A percentile compares a stretch with the other conserved stretches of the same genome.
Evolutionary conservation across 2,113 vertebrate species (phyloP).

Genomic region (Cephalopterus ornatus): DNA sequence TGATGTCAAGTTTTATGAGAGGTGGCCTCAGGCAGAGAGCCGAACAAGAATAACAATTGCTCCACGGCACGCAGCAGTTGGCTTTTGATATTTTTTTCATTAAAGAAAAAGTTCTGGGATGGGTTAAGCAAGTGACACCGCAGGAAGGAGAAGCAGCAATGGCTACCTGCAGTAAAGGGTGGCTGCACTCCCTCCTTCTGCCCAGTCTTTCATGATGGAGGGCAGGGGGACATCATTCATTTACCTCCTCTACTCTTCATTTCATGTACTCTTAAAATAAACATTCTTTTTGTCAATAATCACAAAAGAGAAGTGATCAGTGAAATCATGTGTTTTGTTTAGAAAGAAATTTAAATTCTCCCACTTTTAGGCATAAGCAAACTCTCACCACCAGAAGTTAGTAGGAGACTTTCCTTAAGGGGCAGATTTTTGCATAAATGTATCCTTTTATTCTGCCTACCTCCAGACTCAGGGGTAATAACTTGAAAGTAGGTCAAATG

Average conservation of each 20-base stretch:
- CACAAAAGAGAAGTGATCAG: background rate
- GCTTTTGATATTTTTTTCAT: background rate
- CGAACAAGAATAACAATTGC: accelerated
- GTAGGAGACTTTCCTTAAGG: background rate
- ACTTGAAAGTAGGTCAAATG: background rate
- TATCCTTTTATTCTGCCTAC: background rate
- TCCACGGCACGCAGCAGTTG: background rate
- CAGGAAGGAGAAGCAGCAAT: background rate
- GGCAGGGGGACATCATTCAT: background rate
- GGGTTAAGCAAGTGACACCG: background rate
- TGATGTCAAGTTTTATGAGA: background rate
- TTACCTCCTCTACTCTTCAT: background rate
- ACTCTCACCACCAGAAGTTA: background rate
- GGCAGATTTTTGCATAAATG: background rate
- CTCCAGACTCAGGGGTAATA: background rate
- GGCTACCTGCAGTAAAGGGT: background rate
- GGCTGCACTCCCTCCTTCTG: background rate
- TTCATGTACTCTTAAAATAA: background rate
- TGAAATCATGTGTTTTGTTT: background rate
- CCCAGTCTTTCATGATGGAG: background rate
- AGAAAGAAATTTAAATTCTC: background rate
- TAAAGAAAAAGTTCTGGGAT: background rate
- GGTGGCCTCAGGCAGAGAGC: background rate
- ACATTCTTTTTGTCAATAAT: background rate
- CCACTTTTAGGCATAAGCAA: background rate